Evolutionary conservation across 2,888 invertebrate genomes (phyloP).

Genomic region (Ichneumoninae sp.): DNA sequence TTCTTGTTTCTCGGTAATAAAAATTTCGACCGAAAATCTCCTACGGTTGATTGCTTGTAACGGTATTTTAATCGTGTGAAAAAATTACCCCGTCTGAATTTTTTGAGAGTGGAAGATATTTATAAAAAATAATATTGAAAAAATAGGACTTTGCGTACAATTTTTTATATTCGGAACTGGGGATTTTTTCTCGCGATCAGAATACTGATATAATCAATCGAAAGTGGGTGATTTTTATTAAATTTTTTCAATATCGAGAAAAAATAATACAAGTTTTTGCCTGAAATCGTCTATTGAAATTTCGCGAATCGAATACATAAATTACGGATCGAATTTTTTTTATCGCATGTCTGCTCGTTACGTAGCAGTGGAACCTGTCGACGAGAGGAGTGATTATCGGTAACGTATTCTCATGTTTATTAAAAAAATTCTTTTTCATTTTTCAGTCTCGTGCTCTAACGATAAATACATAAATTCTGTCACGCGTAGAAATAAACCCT

Average conservation of each 20-base stretch:
- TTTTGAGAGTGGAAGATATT: neutral
- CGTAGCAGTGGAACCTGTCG: conserved; percentile 46
- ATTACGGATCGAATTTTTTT: conserved; percentile 27
- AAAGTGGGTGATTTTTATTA: neutral
- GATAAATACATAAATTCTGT: neutral
- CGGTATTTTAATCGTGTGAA: neutral
- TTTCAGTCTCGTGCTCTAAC: neutral
- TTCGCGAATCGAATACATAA: neutral
- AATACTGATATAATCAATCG: neutral
- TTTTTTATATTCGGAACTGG: neutral
- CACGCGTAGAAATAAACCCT: neutral
- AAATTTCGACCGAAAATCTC: too few species aligned
- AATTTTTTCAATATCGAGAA: neutral
- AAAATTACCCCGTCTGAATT: neutral
- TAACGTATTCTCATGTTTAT: conserved; percentile 43
- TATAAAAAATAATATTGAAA: neutral
- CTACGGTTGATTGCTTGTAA: too few species aligned
- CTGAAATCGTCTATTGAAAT: neutral
- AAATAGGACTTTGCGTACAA: neutral
- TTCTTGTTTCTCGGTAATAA: too few species aligned
- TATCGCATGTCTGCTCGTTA: conserved; percentile 27
- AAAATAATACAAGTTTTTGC: neutral
- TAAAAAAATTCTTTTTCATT: neutral
- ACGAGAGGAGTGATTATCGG: conserved; percentile 38
- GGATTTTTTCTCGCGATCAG: neutral